Evolutionary conservation across 2,113 vertebrate genomes (phyloP).

Genomic region (Vombatus ursinus): DNA sequence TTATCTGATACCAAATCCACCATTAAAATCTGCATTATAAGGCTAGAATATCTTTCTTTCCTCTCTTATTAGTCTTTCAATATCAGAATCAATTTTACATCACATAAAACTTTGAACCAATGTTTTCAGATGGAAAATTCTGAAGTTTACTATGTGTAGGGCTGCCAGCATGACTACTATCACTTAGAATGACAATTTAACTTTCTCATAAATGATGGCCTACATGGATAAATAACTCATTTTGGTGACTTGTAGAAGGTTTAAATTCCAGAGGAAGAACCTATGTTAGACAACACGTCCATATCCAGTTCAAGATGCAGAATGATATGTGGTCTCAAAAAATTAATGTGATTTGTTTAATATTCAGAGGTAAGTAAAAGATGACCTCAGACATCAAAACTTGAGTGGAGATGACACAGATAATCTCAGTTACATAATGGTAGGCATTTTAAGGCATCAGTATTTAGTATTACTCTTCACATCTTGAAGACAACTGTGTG

Average conservation of each 20-base stretch:
- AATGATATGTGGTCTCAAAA: background rate
- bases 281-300: background rate
- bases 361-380: background rate
- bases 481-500: background rate
- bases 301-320: background rate
- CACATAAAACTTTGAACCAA: background rate
- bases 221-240: background rate
- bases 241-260: background rate
- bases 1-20: too few relatives aligned
- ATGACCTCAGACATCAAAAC: background rate
- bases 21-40: too few relatives aligned
- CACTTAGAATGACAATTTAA: background rate
- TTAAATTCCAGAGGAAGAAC: background rate
- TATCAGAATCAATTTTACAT: background rate
- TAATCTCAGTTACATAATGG: background rate
- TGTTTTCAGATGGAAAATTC: background rate
- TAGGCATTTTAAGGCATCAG: background rate
- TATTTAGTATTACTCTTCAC: background rate
- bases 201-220: background rate
- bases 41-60: background rate
- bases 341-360: background rate
- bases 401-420: background rate
- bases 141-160: background rate
- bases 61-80: background rate
- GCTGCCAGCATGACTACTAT: background rate